These are phyloP conservation scores for Drosophila quadrilineata DNA, from an alignment of 1,140 invertebrate genomes.

Conservation along the genomic window DNA sequence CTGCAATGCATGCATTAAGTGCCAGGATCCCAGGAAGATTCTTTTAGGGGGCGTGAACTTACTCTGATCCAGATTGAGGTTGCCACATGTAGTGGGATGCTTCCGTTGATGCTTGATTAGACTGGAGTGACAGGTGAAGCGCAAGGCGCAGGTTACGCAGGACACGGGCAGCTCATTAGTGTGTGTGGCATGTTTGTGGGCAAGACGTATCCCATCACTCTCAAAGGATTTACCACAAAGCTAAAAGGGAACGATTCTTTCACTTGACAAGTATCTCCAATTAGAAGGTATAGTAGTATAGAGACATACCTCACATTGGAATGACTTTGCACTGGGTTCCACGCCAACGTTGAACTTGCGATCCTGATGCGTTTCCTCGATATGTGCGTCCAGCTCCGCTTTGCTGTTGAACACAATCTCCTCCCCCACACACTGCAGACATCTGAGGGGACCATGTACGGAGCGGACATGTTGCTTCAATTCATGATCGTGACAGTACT, in stretches of 20 bases:
- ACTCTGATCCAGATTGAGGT: too few relatives aligned
- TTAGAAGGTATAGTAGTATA: not conserved
- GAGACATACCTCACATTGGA: slow-evolving; percentile 81
- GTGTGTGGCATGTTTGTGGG: slow-evolving; percentile 81
- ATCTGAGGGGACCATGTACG: slow-evolving; percentile 36
- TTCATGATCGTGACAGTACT: slow-evolving; percentile 60
- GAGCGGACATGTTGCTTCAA: slow-evolving; percentile 57
- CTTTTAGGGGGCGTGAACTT: too few relatives aligned
- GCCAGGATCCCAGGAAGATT: too few relatives aligned
- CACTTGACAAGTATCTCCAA: not conserved
- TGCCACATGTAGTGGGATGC: slow-evolving; percentile 80
- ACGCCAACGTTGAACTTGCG: slow-evolving; percentile 58
- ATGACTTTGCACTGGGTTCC: slow-evolving; percentile 83
- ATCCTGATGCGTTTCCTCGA: slow-evolving; percentile 34
- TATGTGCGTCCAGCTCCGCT: slow-evolving; percentile 24
- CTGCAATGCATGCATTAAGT: too few relatives aligned
- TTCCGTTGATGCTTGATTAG: slow-evolving; percentile 81
- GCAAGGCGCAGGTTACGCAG: slow-evolving; percentile 78
- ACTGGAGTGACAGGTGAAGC: slow-evolving; percentile 81
- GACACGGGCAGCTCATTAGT: slow-evolving; percentile 80
- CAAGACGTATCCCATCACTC: slow-evolving; percentile 78
- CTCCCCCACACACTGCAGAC: slow-evolving; percentile 17
- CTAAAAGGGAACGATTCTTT: not conserved
- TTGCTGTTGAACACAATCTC: slow-evolving; percentile 18
- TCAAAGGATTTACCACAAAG: slow-evolving; percentile 82